Percentiles rank a stretch among this genome's conserved stretches.
phyloP scores from a whole-genome alignment of 37 sponge, comb jelly and placozoan species.

The Eunapius fragilis region DNA sequence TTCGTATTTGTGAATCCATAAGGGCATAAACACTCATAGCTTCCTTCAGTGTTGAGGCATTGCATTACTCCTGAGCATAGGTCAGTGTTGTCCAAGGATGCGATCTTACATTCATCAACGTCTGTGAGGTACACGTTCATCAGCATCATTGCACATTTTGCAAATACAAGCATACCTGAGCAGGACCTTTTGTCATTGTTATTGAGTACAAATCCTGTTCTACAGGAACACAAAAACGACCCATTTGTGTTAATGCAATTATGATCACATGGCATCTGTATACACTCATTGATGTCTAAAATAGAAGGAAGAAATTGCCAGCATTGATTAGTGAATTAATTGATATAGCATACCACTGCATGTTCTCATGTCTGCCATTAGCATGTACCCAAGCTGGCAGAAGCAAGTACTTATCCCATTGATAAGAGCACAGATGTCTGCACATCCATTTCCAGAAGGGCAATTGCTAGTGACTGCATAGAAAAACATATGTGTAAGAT shows the following conservation, averaged over 20 bases:
- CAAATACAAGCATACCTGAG: not conserved
- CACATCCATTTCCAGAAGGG: not conserved
- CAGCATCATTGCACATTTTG: not conserved
- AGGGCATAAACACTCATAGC: not conserved
- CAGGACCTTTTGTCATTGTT: not conserved
- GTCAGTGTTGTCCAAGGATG: not conserved
- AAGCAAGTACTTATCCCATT: not conserved
- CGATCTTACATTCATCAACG: not conserved
- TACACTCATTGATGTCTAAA: not conserved
- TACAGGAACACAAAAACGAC: not conserved
- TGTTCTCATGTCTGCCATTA: not conserved
- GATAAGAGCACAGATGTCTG: not conserved
- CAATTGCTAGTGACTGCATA: not conserved
- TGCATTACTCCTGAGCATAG: not conserved
- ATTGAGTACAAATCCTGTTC: not conserved
- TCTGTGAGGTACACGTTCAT: not conserved
- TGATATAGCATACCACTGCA: not conserved
- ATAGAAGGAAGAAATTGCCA: not conserved
- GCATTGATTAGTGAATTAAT: not conserved
- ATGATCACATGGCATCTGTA: not conserved
- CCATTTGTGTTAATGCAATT: not conserved
- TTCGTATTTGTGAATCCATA: not conserved
- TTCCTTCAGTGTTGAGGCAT: not conserved
- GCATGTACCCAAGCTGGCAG: not conserved
- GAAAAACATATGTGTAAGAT: not conserved